These are phyloP conservation scores for Tenthredo amoena DNA, from an alignment of 2,888 invertebrate genomes.

Conservation along the genomic window DNA sequence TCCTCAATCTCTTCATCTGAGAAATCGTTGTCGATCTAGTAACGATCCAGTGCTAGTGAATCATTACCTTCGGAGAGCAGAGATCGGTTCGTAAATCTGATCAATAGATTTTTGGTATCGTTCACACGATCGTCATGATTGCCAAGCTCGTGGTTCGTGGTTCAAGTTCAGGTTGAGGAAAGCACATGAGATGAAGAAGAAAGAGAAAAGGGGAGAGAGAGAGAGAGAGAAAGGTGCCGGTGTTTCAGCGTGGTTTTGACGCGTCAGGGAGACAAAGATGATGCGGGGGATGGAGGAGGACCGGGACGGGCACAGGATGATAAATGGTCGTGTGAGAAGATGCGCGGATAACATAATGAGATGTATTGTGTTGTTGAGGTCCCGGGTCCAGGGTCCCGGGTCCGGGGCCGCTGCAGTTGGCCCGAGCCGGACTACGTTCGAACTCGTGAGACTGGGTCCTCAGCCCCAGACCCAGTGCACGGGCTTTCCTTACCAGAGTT, in stretches of 20 bases:
- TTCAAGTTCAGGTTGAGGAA: constrained; percentile 46
- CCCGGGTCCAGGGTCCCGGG: constrained; percentile 54
- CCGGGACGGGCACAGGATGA: constrained; percentile 67
- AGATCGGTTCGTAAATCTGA: constrained; percentile 11
- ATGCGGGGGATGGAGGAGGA: constrained; percentile 48
- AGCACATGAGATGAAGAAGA: neutral
- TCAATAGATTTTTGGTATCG: constrained; percentile 57
- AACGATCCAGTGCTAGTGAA: neutral
- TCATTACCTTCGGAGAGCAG: neutral
- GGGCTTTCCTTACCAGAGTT: constrained; percentile 9
- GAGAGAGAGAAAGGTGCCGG: constrained; percentile 33
- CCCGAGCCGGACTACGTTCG: constrained; percentile 36
- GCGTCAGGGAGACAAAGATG: constrained; percentile 52
- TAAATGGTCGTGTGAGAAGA: constrained; percentile 71
- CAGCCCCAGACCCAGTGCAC: constrained; percentile 6
- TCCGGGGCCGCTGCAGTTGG: constrained; percentile 42
- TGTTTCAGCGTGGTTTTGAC: constrained; percentile 52
- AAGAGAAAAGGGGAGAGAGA: neutral
- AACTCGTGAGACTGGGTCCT: constrained; percentile 49
- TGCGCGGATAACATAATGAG: constrained; percentile 76
- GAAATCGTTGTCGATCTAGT: neutral
- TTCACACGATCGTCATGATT: constrained; percentile 63
- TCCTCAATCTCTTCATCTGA: neutral
- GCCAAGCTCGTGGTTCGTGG: constrained; percentile 57
- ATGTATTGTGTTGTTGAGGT: constrained; percentile 70